Evolutionary conservation across 2,888 invertebrate species (phyloP), one percentile per base, ranked within the genome.

Genomic region (Quadroppia sp.): DNA sequence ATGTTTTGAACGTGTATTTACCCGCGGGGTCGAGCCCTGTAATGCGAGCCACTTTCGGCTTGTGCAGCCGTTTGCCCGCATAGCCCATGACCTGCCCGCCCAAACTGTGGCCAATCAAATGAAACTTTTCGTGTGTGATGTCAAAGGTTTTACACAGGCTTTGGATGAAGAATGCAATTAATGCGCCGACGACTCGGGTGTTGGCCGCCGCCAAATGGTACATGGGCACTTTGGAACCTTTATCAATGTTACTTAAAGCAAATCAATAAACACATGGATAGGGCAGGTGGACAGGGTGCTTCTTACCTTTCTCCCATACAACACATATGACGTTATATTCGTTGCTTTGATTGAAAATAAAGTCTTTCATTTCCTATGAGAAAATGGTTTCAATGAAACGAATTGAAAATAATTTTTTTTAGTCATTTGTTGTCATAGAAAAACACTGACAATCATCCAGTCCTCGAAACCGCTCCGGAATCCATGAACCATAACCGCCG

Each of bases 251-350:
- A n/a, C n/a, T n/a, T n/a, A n/a, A n/a, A n/a, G n/a, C n/a, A n/a
- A n/a, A n/a, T n/a, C n/a, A n/a, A n/a, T n/a, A n/a, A n/a, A n/a
- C n/a, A n/a, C n/a, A n/a, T n/a, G n/a, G n/a, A n/a, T n/a, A n/a
- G n/a, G n/a, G n/a, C n/a, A n/a, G n/a, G n/a, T n/a, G n/a, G n/a
- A n/a, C n/a, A n/a, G n/a, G n/a, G n/a, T n/a, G n/a, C n/a, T n/a
- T n/a, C n/a, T n/a, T 90, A 0, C 93, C 94, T 6, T 90, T 87
- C 87, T 75, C 87, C 94, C 94, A 94, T 80, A 93, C 93, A 1
- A 94, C 87, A 0, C 90, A 85, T 17, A 92, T 85, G 0, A 93
- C 90, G 72, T 90, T 89, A 56, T 89, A 88, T 70, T 88, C 87
- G 50, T 88, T 88, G n/a, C n/a, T n/a, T n/a, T n/a, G n/a, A n/a